phyloP scores from a whole-genome alignment of 2,888 invertebrate species.

The Didymodactylos carnosus region DNA sequence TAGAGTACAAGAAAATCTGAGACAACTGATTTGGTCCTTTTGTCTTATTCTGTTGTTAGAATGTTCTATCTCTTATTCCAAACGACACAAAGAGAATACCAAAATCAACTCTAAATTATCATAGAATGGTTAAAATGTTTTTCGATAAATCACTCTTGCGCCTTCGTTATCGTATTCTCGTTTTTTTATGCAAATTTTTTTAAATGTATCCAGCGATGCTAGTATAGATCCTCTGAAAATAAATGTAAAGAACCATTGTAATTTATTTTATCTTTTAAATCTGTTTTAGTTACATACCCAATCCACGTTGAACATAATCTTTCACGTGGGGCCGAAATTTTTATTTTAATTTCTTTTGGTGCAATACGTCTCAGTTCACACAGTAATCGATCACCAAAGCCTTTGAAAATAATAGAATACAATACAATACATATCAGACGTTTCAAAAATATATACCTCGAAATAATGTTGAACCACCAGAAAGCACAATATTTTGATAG shows the following conservation, averaged over 20 bases:
- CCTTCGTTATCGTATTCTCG: constrained; percentile 57
- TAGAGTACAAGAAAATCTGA: too few relatives aligned
- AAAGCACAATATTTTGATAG: constrained; percentile 89
- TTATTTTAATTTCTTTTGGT: constrained; percentile 89
- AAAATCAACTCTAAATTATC: too few relatives aligned
- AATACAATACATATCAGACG: too few relatives aligned
- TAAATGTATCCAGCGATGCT: constrained; percentile 95
- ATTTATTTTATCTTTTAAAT: background rate
- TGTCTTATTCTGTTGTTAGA: too few relatives aligned
- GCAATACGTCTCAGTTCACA: constrained; percentile 78
- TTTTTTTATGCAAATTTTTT: constrained; percentile 98
- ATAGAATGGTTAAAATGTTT: constrained; percentile 13
- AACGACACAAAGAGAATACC: too few relatives aligned
- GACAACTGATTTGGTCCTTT: too few relatives aligned
- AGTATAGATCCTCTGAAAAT: constrained; percentile 62
- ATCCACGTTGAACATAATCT: constrained; percentile 97
- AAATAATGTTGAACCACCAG: constrained; percentile 90
- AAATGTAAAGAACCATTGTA: background rate
- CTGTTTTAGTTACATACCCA: constrained; percentile 41
- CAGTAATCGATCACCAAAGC: constrained; percentile 83
- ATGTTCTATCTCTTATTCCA: too few relatives aligned
- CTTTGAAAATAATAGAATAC: constrained; percentile 34
- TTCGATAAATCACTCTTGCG: constrained; percentile 5
- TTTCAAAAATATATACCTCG: background rate
- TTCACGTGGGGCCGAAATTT: constrained; percentile 95